Percentiles rank a stretch among this genome's conserved stretches.
Evolutionary conservation across 2,797 vertebrate species (phyloP).

Genomic region (Pipistrellus kuhlii): DNA sequence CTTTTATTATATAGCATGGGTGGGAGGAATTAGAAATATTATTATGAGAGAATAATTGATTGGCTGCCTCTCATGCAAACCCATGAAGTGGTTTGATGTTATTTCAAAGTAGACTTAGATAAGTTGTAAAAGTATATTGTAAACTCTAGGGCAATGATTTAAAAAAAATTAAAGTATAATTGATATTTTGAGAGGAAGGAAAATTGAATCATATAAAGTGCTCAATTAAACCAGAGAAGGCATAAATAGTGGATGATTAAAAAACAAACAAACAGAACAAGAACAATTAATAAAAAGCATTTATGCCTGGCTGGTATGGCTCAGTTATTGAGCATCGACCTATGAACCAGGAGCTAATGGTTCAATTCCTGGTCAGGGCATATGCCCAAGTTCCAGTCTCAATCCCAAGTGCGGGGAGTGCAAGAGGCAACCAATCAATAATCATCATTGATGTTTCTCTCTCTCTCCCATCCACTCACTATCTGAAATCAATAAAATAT

Average conservation of each 20-base stretch:
- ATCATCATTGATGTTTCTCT: too few species aligned
- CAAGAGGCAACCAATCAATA: too few species aligned
- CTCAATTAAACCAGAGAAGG: not conserved
- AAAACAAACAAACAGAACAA: not conserved
- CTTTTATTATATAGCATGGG: not conserved
- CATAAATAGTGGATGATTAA: not conserved
- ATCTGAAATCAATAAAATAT: too few species aligned
- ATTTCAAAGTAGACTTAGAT: slow-evolving; percentile 32
- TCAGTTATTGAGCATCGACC: too few species aligned
- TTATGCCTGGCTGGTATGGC: not conserved
- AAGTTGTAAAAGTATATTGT: not conserved
- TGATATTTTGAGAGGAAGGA: not conserved
- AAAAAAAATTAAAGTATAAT: not conserved
- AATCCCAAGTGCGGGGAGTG: too few species aligned
- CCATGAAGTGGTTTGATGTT: not conserved
- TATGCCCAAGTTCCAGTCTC: too few species aligned
- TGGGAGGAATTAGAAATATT: not conserved
- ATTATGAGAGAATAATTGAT: not conserved
- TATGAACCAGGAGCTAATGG: too few species aligned
- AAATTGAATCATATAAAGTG: not conserved
- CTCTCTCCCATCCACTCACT: too few species aligned
- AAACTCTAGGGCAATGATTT: not conserved
- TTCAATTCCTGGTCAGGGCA: too few species aligned
- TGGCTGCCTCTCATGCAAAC: not conserved
- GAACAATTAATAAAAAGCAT: not conserved